These are phyloP conservation scores for Caracal caracal DNA, from an alignment of 2,113 vertebrate species.

Conservation along the genomic window DNA sequence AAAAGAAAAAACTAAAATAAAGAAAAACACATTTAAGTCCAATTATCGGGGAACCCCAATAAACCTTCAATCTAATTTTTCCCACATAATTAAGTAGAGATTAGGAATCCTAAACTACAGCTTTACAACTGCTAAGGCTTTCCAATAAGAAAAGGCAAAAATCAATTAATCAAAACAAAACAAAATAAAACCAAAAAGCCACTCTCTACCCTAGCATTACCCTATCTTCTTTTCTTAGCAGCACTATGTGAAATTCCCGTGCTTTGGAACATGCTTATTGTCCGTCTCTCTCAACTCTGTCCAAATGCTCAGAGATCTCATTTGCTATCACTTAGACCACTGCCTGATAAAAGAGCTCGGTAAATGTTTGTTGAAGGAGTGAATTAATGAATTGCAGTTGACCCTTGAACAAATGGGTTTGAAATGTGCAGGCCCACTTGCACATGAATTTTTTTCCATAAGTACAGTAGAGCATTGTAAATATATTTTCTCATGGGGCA, in stretches of 20 bases:
- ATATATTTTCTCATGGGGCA: background rate
- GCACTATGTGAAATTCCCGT: background rate
- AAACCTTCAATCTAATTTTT: background rate
- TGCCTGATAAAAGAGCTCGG: background rate
- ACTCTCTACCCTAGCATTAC: background rate
- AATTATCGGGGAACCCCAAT: background rate
- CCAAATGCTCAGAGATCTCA: background rate
- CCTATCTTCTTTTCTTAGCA: background rate
- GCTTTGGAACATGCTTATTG: background rate
- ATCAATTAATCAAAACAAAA: background rate
- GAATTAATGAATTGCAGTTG: background rate
- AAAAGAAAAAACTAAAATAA: slow-evolving; percentile 3
- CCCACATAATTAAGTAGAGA: slow-evolving; percentile 9
- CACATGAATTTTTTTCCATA: background rate
- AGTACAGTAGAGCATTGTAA: background rate
- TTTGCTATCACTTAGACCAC: background rate
- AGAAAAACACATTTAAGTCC: slow-evolving; percentile 4
- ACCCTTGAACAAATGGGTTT: background rate
- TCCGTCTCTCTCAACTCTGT: background rate
- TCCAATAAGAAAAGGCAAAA: background rate
- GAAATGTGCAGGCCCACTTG: background rate
- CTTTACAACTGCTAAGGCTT: background rate
- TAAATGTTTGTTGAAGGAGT: background rate
- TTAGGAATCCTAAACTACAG: slow-evolving; percentile 24
- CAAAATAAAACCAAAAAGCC: background rate